phyloP scores from a whole-genome alignment of 2,888 invertebrate genomes.

The Philopedon plagiatum region DNA sequence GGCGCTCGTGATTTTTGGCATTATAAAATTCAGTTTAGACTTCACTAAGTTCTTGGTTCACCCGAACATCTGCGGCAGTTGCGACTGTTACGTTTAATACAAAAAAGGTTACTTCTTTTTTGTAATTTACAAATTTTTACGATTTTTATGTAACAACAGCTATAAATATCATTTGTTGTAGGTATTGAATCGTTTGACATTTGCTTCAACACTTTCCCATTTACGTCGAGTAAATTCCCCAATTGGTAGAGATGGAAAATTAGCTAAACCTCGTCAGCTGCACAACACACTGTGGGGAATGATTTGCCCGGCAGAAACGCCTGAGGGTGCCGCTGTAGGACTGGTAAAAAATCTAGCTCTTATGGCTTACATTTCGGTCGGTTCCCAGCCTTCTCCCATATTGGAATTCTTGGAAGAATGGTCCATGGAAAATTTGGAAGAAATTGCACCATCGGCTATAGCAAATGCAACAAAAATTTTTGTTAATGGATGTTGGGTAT shows the following conservation, averaged over 20 bases:
- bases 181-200: slow-evolving; percentile 97
- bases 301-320: slow-evolving; percentile 99
- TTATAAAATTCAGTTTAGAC: no score
- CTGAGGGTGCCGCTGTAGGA: slow-evolving; percentile 95
- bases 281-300: slow-evolving; percentile 99
- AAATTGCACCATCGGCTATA: slow-evolving; percentile 99
- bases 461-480: slow-evolving; percentile 99
- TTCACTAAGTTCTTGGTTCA: no score
- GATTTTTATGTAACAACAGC: no score
- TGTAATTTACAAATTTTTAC: no score
- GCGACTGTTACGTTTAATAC: no score
- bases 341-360: slow-evolving; percentile 98
- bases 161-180: not conserved
- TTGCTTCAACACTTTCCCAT: slow-evolving; percentile 98
- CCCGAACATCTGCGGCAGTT: no score
- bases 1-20: no score
- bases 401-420: slow-evolving; percentile 99
- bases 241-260: slow-evolving; percentile 94
- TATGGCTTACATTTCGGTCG: slow-evolving; percentile 99
- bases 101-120: no score
- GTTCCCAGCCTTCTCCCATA: slow-evolving; percentile 99
- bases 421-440: slow-evolving; percentile 99
- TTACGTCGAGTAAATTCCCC: slow-evolving; percentile 98
- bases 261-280: slow-evolving; percentile 98
- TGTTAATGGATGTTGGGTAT: slow-evolving; percentile 98